A percentile compares a stretch with the other conserved stretches of the same genome.
These are phyloP conservation scores for Anas platyrhynchos DNA, from an alignment of 2,113 vertebrate genomes.

Conservation along the genomic window DNA sequence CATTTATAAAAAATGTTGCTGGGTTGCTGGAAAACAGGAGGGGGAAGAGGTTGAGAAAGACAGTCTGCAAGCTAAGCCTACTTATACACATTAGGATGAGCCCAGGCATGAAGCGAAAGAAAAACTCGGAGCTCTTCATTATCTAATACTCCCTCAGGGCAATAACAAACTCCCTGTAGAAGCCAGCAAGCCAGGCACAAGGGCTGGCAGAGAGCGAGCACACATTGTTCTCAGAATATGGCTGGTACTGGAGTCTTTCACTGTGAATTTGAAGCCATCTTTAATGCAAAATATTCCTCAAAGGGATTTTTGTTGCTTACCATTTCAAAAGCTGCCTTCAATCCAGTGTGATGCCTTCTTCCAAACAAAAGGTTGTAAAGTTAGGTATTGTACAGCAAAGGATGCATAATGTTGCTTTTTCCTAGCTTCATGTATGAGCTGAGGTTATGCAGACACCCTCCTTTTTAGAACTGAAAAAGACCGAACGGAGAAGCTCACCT, in stretches of 20 bases:
- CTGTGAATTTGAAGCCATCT: neutral
- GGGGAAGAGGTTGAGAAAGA: neutral
- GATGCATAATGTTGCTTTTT: neutral
- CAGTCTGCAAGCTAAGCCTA: neutral
- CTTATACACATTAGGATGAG: conserved; percentile 15
- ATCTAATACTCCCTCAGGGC: conserved; percentile 43
- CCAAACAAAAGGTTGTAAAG: neutral
- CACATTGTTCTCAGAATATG: conserved; percentile 14
- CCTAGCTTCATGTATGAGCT: neutral
- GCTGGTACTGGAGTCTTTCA: neutral
- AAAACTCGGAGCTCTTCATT: conserved; percentile 10
- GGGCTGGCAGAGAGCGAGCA: neutral
- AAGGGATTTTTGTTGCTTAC: conserved; percentile 42
- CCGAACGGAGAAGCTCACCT: neutral
- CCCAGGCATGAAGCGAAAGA: conserved; percentile 29
- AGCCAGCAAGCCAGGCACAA: neutral
- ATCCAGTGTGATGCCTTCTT: neutral
- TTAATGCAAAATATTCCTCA: conserved; percentile 63
- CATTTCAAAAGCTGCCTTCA: conserved; percentile 24
- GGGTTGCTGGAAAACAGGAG: neutral
- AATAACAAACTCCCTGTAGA: neutral
- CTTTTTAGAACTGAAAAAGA: neutral
- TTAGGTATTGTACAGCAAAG: neutral
- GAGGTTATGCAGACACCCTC: neutral
- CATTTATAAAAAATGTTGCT: conserved; percentile 21